A percentile compares a stretch with the other conserved stretches of the same genome.
These are phyloP conservation scores for Dasyurus viverrinus DNA, from an alignment of 2,113 vertebrate genomes.

Conservation along the genomic window DNA sequence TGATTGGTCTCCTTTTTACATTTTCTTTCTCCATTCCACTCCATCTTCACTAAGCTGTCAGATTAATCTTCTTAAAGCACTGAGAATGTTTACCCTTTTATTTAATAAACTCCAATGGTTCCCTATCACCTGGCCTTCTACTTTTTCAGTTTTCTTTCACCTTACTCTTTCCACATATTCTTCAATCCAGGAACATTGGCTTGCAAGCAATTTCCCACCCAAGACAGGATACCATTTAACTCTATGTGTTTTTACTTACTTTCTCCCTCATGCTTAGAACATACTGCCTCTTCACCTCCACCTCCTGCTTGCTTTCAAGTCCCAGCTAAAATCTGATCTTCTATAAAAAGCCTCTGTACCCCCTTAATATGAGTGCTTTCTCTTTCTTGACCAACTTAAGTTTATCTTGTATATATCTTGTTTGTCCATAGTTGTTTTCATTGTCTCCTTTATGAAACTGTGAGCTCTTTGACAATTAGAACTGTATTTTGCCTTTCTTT, in stretches of 20 bases:
- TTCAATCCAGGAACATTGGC: neutral
- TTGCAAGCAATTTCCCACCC: neutral
- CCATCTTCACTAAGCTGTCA: neutral
- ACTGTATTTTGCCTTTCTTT: too few species aligned
- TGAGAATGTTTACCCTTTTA: neutral
- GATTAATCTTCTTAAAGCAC: neutral
- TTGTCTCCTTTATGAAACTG: too few species aligned
- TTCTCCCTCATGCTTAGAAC: too few species aligned
- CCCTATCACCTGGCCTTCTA: neutral
- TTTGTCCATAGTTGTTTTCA: neutral
- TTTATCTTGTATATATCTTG: too few species aligned
- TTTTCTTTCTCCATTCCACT: neutral
- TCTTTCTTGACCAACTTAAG: too few species aligned
- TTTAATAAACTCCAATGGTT: neutral
- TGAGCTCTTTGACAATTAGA: too few species aligned
- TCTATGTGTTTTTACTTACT: neutral
- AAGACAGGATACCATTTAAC: neutral
- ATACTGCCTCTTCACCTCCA: too few species aligned
- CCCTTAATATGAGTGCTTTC: too few species aligned
- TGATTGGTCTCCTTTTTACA: too few species aligned
- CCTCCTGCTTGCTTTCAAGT: too few species aligned
- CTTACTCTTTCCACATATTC: neutral
- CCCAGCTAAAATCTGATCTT: too few species aligned
- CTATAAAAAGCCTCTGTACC: too few species aligned
- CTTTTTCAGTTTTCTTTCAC: neutral